Evolutionary conservation across 2,113 vertebrate genomes (phyloP), one percentile per base, ranked within the genome.

Genomic region (Myotis davidii): DNA sequence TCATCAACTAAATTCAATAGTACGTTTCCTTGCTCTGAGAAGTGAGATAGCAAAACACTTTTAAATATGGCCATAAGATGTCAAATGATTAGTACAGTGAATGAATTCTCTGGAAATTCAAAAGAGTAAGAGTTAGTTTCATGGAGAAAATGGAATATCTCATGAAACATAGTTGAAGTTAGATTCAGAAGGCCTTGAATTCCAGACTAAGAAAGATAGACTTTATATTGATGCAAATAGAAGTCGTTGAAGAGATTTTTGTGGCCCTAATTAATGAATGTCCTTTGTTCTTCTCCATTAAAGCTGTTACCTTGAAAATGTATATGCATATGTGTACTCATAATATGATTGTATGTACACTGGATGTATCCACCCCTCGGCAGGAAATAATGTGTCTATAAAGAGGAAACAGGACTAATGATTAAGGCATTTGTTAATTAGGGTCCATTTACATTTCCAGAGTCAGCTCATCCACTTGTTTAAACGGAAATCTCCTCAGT

Each of bases 401-500:
- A 95, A 97, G 85, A 95, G 88, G 65, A 95, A 94, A 70, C 72
- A 83, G 90, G 78, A 97, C 78, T 78, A 97, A 86, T 1, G 29
- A 94, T 97, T 90, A 96, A 96, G 69, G 77, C 42, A 79, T 96
- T 88, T 17, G 0, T 95, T 97, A 97, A 94, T 96, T 96, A 96
- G 95, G 48, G 82, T 94, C 90, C 90, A 95, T 97, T 96, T 94
- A 90, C 85, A 96, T 95, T 79, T 78, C 78, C 48, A 92, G 81
- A 92, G 88, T 96, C 88, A 96, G 95, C 77, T 94, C 92, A 95
- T 92, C 92, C 77, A 94, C 56, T 97, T 97, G 88, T 96, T 96
- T 92, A 97, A 94, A 94, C 11, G 3, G 88, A 86, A 96, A 78
- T 90, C 88, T 83, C 72, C 50, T 87, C 4, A 4, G 77, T 97